Evolutionary conservation across 2,113 vertebrate genomes (phyloP).

Genomic region (Genyomyrus donnyi): DNA sequence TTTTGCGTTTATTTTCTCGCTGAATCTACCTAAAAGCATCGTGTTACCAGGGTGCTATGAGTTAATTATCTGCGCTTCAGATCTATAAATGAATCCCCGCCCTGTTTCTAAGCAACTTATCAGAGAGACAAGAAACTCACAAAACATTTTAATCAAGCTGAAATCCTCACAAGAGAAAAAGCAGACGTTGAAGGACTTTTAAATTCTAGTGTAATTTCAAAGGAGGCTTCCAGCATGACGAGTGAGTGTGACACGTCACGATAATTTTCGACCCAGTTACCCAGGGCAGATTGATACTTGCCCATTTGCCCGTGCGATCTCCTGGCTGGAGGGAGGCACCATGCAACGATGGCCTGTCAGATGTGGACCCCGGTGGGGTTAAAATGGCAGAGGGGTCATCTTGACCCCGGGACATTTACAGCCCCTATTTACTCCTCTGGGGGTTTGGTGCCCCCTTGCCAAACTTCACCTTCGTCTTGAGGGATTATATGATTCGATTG

Average conservation of each 20-base stretch:
- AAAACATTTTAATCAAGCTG: background rate
- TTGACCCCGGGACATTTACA: background rate
- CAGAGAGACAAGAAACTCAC: background rate
- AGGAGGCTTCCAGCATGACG: background rate
- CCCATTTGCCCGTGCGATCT: background rate
- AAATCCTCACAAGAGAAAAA: background rate
- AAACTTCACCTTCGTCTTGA: background rate
- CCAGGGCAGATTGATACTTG: background rate
- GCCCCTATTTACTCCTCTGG: background rate
- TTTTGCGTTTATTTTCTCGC: background rate
- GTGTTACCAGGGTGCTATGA: background rate
- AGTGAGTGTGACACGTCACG: background rate
- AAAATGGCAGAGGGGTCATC: background rate
- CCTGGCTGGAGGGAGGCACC: background rate
- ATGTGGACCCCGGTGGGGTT: background rate
- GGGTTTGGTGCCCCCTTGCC: background rate
- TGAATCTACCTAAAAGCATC: background rate
- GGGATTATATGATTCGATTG: background rate
- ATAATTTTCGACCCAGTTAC: background rate
- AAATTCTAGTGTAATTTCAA: background rate
- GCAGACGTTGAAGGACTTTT: background rate
- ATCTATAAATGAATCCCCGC: background rate
- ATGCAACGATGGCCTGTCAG: background rate
- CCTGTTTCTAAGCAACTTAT: background rate
- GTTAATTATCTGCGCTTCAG: background rate